Base-by-base conservation (phyloP, 2,888 invertebrate genomes). In the Neoitamus cyanurus region DNA sequence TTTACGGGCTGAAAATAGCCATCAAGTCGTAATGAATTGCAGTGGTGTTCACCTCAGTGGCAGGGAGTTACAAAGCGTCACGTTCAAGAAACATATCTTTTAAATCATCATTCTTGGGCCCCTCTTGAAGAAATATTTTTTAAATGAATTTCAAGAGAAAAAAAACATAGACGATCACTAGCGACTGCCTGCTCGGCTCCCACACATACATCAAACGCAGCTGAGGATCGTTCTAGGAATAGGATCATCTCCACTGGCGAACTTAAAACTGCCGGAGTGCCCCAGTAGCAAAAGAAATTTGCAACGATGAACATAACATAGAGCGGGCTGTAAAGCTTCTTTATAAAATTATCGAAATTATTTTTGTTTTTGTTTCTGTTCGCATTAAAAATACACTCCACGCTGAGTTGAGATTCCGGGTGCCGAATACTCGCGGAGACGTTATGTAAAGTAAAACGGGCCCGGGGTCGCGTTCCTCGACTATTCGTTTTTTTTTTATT, bases 281-380 rank as follows among this genome's bases (percentile, higher is more conserved):
- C 69, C 90, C 89, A 90, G 90, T 90, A 89, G 90, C 90, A 89
- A 88, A 89, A 89, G 89, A 90, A 89, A 90, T 89, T 89, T 87
- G 89, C 90, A 89, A 88, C 90, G 89, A 90, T 90, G 89, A 89
- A 89, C 89, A 91, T 89, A 85, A 85, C 83, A 68, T 83, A 85
- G 84, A 84, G 25, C 70, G 86, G 42, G 68, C 46, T 34, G 37
- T 58, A 7, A 72, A 84, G 42, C 70, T 77, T 75, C 46, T 83
- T 37, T 46, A 83, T 73, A 73, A 82, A 73, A 58, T 73, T 83
- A 34, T 58, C 46, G 46, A 73, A 83, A 83, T 48, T 20, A 73
- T 30, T 83, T 83, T 83, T 42, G 46, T 83, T 83, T 83, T 83
- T 69, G 37, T 68, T 82, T 82, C 28, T 30, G 68, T 82, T 82